These are phyloP conservation scores for Uropetala carovei DNA, from an alignment of 2,888 invertebrate species.

Conservation along the genomic window DNA sequence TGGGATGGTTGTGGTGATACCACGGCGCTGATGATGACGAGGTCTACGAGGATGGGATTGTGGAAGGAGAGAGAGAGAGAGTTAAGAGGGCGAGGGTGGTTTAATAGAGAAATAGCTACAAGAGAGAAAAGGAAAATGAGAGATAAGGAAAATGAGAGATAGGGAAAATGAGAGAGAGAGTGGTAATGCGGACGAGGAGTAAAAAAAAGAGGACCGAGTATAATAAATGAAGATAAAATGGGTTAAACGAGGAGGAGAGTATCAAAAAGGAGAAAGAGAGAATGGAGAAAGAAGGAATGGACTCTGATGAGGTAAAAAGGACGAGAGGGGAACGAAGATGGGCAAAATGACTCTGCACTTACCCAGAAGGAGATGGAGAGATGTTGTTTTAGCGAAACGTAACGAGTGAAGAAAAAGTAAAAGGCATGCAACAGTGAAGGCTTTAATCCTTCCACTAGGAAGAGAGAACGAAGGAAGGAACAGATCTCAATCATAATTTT, in stretches of 20 bases:
- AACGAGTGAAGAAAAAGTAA: neutral
- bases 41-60: neutral
- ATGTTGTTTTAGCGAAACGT: neutral
- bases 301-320: neutral
- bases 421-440: neutral
- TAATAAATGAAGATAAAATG: too few species aligned
- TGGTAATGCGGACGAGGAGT: too few species aligned
- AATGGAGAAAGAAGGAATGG: too few species aligned
- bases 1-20: neutral
- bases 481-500: too few species aligned
- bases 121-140: neutral
- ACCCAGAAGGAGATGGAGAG: neutral
- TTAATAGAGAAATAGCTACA: neutral
- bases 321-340: neutral
- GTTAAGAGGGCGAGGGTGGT: neutral
- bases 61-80: neutral
- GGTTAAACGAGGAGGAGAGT: too few species aligned
- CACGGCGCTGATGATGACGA: conserved; percentile 29
- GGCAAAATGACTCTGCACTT: neutral
- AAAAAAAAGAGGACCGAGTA: too few species aligned
- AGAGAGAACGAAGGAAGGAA: neutral
- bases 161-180: neutral
- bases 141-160: neutral
- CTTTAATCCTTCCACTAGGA: neutral
- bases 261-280: too few species aligned